Conservation (phyloP, 2,888 invertebrate genomes). For the Drosophila nigritarsus region DNA sequence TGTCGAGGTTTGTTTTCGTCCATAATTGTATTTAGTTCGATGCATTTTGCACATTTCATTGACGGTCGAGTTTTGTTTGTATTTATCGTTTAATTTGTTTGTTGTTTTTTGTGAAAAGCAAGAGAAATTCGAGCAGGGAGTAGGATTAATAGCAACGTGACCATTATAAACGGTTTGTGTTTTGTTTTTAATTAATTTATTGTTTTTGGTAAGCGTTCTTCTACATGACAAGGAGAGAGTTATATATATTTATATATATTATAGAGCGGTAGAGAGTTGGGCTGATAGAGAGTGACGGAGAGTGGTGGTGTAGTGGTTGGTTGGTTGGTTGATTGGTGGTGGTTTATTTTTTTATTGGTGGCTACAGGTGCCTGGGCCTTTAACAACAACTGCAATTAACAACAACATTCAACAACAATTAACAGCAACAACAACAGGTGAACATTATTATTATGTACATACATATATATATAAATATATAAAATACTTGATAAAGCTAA, state of each 20-base stretch:
- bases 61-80: conserved; percentile 17
- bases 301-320: conserved; percentile 47
- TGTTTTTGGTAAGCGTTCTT: conserved; percentile 11
- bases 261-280: conserved; percentile 40
- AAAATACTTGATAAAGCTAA: conserved; percentile 12
- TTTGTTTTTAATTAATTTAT: conserved; percentile 9
- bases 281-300: conserved; percentile 27
- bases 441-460: conserved; percentile 26
- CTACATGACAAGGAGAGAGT: conserved; percentile 31
- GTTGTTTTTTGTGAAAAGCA: conserved; percentile 45
- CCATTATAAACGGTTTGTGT: conserved; percentile 48
- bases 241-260: conserved; percentile 19
- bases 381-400: conserved; percentile 69
- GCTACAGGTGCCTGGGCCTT: conserved; percentile 61
- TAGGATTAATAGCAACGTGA: conserved; percentile 59
- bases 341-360: conserved; percentile 38
- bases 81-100: conserved; percentile 30
- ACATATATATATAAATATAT: neutral
- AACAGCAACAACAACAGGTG: conserved; percentile 45
- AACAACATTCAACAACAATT: conserved; percentile 65
- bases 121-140: conserved; percentile 69
- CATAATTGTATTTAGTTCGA: conserved; percentile 10
- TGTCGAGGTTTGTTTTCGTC: conserved; percentile 13
- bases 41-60: conserved; percentile 28
- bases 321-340: conserved; percentile 48